Base-by-base conservation (phyloP, 2,797 vertebrate genomes). In the Morus bassanus region DNA sequence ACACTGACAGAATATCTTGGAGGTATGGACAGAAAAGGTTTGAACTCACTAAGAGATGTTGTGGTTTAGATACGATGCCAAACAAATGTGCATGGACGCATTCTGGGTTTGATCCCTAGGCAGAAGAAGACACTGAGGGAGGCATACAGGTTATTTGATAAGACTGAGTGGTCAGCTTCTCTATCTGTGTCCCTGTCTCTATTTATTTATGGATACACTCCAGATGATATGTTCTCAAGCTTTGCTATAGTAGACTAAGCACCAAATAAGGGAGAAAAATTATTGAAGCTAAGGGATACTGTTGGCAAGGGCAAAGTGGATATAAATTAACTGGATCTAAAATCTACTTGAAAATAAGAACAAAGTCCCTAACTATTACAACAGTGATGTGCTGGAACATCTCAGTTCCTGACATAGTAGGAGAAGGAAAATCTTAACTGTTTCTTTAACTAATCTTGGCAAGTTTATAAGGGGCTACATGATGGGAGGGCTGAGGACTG, bases 191-290 rank as follows among this genome's bases (percentile, higher is more conserved):
- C 4, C 3, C 39, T 68, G 33, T 73, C 28, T 28, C 9, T 39
- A 3, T 43, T 80, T 72, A 37, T 77, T 77, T 61, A 31, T 56
- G 28, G 64, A 31, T 73, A 45, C 19, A 41, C 10, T 59, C 21
- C 23, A 74, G n/a, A 33, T 28, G 2, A 69, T 46, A 11, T 0
- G 0, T 17, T 56, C 8, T 56, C 37, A 31, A 31, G 10, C 3
- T 85, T 80, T 85, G 19, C 24, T 69, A 12, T 15, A 35, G 22
- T 8, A 73, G 23, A 46, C 37, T 65, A 65, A 85, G 21, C 19
- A 91, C 8, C 18, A 37, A 9, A 7, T 24, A 37, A 37, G 25
- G 25, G 63, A 75, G 23, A 56, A 76, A 85, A 85, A 60, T 7
- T 84, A 28, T 7, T 65, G 51, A 73, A 74, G 25, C 6, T 37